These are phyloP conservation scores for Hedychridium roseum DNA, from an alignment of 2,888 invertebrate genomes.

Conservation along the genomic window DNA sequence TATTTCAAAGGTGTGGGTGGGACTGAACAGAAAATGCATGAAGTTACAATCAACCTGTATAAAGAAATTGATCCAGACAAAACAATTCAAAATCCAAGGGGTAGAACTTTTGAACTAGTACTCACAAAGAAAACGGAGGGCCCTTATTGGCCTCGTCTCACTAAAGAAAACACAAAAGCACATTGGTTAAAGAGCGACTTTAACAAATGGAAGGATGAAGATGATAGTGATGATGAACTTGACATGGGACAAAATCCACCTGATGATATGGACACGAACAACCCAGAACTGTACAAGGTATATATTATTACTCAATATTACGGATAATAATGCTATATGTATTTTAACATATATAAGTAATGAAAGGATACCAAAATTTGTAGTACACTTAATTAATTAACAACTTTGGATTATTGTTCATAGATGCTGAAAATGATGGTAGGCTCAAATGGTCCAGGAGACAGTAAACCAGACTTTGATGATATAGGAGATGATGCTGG, in stretches of 20 bases:
- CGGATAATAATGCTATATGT: too few relatives aligned
- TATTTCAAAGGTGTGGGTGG: conserved; percentile 88
- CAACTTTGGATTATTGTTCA: conserved; percentile 37
- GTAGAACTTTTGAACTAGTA: conserved; percentile 78
- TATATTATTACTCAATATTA: neutral
- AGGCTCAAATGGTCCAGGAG: conserved; percentile 67
- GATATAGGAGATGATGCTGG: conserved; percentile 75
- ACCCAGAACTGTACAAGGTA: conserved; percentile 71
- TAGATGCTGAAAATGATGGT: conserved; percentile 80
- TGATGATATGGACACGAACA: conserved; percentile 40
- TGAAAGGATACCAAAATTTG: neutral
- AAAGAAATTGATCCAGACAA: conserved; percentile 84
- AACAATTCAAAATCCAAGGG: conserved; percentile 76
- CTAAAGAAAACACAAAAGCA: conserved; percentile 87
- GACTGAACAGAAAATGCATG: conserved; percentile 84
- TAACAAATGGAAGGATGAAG: conserved; percentile 97
- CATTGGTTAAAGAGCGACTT: conserved; percentile 98
- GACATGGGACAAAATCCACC: too few relatives aligned
- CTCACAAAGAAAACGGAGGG: conserved; percentile 75
- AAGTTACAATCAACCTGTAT: conserved; percentile 86
- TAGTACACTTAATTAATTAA: too few relatives aligned
- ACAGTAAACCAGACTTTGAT: conserved; percentile 76
- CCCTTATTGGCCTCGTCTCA: conserved; percentile 88
- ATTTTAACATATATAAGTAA: too few relatives aligned
- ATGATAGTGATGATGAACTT: conserved; percentile 86